Evolutionary conservation across 1,140 invertebrate species (phyloP).

Genomic region (Drosophila ficusphila): DNA sequence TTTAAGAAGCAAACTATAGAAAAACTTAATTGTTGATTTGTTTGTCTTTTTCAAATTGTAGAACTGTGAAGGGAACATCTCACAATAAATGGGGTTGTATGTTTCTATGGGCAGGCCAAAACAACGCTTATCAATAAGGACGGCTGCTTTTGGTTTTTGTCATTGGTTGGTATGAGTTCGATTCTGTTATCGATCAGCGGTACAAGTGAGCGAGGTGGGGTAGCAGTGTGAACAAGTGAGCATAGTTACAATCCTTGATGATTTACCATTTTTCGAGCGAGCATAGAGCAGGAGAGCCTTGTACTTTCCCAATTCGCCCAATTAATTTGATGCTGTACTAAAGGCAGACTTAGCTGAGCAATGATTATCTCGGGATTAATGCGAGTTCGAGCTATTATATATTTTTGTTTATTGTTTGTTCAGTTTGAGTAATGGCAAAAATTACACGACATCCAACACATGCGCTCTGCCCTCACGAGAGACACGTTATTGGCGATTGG

Average conservation of each 20-base stretch:
- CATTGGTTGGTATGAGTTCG: constrained; percentile 50
- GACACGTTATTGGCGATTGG: constrained; percentile 77
- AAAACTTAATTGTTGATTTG: constrained; percentile 12
- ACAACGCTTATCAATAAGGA: constrained; percentile 26
- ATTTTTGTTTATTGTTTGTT: constrained; percentile 52
- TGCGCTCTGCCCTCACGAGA: constrained; percentile 84
- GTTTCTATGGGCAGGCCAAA: constrained; percentile 46
- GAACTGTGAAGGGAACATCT: constrained; percentile 84
- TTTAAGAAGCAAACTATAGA: constrained; percentile 33
- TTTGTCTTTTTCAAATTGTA: constrained; percentile 67
- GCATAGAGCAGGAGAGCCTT: constrained; percentile 48
- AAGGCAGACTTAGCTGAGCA: constrained; percentile 50
- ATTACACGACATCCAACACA: constrained; percentile 84
- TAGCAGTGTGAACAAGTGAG: constrained; percentile 65
- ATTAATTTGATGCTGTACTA: constrained; percentile 53
- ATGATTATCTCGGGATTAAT: constrained; percentile 48
- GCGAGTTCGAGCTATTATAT: constrained; percentile 46
- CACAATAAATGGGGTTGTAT: constrained; percentile 73
- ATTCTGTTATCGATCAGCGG: constrained; percentile 33
- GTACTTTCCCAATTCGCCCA: constrained; percentile 50
- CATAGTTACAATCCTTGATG: constrained; percentile 78
- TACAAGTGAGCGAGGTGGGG: constrained; percentile 54
- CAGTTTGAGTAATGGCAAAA: constrained; percentile 73
- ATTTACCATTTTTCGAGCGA: constrained; percentile 54
- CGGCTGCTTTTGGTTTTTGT: constrained; percentile 31